Percentiles rank a stretch among this genome's conserved stretches.
Conservation (phyloP, 2,113 vertebrate species). For the Pionites leucogaster region DNA sequence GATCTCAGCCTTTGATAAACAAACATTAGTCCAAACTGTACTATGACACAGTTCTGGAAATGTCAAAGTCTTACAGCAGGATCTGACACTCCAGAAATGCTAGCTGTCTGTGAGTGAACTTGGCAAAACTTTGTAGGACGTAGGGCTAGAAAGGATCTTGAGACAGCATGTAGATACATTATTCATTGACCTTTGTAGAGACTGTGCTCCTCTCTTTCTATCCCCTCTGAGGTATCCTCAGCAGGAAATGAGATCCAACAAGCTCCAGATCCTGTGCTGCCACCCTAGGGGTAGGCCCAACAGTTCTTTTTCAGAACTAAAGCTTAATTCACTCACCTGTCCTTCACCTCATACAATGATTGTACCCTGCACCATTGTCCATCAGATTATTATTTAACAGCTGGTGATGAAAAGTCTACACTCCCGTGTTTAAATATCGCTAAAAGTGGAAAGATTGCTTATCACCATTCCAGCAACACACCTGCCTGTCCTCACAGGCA, state of each 20-base stretch:
- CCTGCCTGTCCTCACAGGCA: neutral
- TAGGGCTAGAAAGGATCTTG: neutral
- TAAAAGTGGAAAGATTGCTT: neutral
- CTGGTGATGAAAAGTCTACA: neutral
- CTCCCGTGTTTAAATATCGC: neutral
- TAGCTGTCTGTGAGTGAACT: neutral
- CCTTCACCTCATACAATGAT: neutral
- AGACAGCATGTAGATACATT: too few relatives aligned
- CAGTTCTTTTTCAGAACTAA: neutral
- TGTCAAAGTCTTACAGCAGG: neutral
- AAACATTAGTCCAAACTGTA: neutral
- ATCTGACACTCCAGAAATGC: neutral
- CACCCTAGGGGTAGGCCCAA: neutral
- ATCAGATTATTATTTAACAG: neutral
- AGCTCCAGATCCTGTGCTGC: neutral
- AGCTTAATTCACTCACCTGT: neutral
- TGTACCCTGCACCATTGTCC: neutral
- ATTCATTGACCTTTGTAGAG: neutral
- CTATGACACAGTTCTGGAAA: neutral
- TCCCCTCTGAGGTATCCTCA: neutral
- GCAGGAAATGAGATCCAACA: neutral
- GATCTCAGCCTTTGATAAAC: neutral
- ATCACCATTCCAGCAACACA: neutral
- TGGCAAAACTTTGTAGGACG: neutral
- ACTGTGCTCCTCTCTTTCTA: neutral